Base-by-base conservation (phyloP, 2,888 invertebrate species). In the Phragmatobia fuliginosa region DNA sequence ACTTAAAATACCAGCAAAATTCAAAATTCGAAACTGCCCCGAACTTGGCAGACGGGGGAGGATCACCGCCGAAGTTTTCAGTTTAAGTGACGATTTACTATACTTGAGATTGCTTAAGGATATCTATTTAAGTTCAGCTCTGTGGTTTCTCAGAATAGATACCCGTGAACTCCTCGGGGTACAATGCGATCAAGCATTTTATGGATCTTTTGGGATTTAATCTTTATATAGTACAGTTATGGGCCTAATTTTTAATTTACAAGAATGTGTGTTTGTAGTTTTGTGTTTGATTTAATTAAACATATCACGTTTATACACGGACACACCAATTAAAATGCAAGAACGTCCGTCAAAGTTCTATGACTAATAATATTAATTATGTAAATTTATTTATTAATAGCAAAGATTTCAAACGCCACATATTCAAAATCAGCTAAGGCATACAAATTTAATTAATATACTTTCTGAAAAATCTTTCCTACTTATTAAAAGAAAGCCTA, bases 11-110 rank as follows among this genome's bases (percentile, higher is more conserved):
- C 58, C 68, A 64, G 64, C 66, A 59, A 73, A 69, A 60, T 58
- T 38, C 56, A 62, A 56, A 82, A 81, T 78, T 77, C 77, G 28
- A 33, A 59, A 63, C 66, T 66, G 71, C 28, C 70, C 72, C 62
- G 70, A 87, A 89, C 86, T 88, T 88, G 75, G 71, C 76, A 85
- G 85, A 85, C 84, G 71, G 56, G 31, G 67, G 56, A 16, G 41
- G 49, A n/a, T 61, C 52, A 21, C 62, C 64, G 66, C 58, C 38
- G 3, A 67, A 69, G 64, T 69, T 69, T 64, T 64, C 62, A 60
- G 45, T 60, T 59, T 7, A 65, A 69, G 49, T 61, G 68, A 65
- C 68, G 52, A 69, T 69, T 65, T 65, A 69, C 59, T 64, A 36
- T 41, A 56, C 63, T 61, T 63, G 41, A 52, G 33, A 71, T 64